Evolutionary conservation across 2,888 invertebrate genomes (phyloP).

Genomic region (Ochlodes sylvanus): DNA sequence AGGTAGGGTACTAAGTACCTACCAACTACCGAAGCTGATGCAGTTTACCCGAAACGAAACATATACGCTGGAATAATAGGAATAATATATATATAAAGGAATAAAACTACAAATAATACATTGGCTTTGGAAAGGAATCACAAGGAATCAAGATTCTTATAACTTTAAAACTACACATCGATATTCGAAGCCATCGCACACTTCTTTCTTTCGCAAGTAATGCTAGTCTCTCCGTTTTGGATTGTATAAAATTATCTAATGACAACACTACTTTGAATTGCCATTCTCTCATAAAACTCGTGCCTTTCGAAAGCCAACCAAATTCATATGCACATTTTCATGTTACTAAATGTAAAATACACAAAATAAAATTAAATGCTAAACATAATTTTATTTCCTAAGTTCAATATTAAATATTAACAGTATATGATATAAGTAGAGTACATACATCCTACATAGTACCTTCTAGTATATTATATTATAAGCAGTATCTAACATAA

Average conservation of each 20-base stretch:
- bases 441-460: no score
- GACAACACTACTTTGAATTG: slow-evolving; percentile 7
- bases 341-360: background rate
- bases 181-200: background rate
- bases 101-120: background rate
- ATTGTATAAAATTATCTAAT: slow-evolving; percentile 5
- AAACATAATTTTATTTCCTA: no score
- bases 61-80: no score
- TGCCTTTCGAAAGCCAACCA: slow-evolving; percentile 3
- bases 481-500: no score
- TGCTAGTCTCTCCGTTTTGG: background rate
- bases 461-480: no score
- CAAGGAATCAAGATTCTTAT: background rate
- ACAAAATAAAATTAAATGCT: slow-evolving; percentile 9
- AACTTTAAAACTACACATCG: background rate
- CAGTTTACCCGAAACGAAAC: no score
- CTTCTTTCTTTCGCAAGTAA: slow-evolving; percentile 2
- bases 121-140: no score
- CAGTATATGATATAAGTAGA: no score
- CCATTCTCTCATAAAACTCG: slow-evolving; percentile 4
- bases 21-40: no score
- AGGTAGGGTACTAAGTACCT: no score
- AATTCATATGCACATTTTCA: background rate
- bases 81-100: no score
- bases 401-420: no score